These are phyloP conservation scores for Vombatus ursinus DNA, from an alignment of 2,113 vertebrate species.

Conservation along the genomic window DNA sequence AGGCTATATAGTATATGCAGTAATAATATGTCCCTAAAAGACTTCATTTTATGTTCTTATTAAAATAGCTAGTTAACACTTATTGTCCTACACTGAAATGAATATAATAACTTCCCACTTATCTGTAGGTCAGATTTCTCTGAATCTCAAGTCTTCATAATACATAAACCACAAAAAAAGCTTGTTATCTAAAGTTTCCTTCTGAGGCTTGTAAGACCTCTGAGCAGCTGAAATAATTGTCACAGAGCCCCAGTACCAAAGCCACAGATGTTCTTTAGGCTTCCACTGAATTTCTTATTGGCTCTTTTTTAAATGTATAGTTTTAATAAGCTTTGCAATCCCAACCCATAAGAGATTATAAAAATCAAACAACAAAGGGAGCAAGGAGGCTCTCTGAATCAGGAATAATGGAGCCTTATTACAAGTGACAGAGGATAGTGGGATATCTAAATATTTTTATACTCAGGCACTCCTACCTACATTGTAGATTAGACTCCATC, in stretches of 20 bases:
- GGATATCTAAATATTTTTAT: neutral
- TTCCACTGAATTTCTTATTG: neutral
- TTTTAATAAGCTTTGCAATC: neutral
- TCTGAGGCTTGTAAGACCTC: neutral
- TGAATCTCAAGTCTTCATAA: neutral
- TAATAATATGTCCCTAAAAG: neutral
- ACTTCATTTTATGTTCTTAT: neutral
- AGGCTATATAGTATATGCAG: neutral
- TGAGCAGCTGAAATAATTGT: neutral
- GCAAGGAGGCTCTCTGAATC: neutral
- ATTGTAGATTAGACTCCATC: neutral
- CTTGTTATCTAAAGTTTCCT: neutral
- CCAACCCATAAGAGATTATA: neutral
- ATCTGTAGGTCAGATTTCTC: neutral
- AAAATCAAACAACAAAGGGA: neutral
- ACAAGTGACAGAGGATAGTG: neutral
- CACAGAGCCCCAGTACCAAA: neutral
- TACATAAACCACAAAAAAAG: neutral
- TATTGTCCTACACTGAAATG: neutral
- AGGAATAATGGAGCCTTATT: neutral
- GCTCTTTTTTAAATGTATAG: neutral
- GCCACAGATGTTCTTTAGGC: neutral
- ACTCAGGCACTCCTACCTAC: neutral
- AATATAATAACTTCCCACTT: neutral
- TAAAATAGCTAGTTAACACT: neutral